A percentile compares a stretch with the other conserved stretches of the same genome.
Evolutionary conservation across 1,140 invertebrate species (phyloP).

Genomic region (Listronotus bonariensis): DNA sequence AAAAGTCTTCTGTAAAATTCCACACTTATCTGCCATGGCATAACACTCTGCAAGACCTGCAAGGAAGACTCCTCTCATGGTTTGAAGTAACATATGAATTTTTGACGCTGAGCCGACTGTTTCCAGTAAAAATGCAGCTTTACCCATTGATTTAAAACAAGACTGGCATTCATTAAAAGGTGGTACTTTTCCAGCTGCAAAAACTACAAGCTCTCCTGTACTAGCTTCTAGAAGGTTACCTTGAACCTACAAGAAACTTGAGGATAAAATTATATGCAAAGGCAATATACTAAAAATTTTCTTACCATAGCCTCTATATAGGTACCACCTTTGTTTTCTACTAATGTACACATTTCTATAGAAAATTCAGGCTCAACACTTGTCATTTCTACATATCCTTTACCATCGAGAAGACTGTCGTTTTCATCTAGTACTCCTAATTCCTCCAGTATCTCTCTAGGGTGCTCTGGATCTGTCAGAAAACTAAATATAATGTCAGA

Average conservation of each 20-base stretch:
- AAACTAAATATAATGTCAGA: constrained; percentile 95
- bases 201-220: constrained; percentile 84
- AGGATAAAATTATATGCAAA: not conserved
- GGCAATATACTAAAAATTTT: not conserved
- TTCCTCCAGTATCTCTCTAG: constrained; percentile 95
- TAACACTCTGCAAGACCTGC: too few relatives aligned
- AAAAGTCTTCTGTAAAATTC: constrained; percentile 85
- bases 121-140: too few relatives aligned
- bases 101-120: too few relatives aligned
- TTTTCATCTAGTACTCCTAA: constrained; percentile 82
- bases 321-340: constrained; percentile 83
- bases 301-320: constrained; percentile 79
- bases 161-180: constrained; percentile 91
- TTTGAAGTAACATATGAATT: too few relatives aligned
- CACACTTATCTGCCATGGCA: constrained; percentile 61
- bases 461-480: constrained; percentile 88
- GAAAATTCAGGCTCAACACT: constrained; percentile 93
- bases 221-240: constrained; percentile 86
- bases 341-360: constrained; percentile 87
- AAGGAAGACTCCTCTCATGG: too few relatives aligned
- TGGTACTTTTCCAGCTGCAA: constrained; percentile 84
- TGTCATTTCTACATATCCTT: constrained; percentile 96
- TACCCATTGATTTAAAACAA: constrained; percentile 88
- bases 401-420: constrained; percentile 69
- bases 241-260: constrained; percentile 65